Evolutionary conservation across 2,888 invertebrate genomes (phyloP), one percentile per base, ranked within the genome.

Genomic region (Morinoia aosen): DNA sequence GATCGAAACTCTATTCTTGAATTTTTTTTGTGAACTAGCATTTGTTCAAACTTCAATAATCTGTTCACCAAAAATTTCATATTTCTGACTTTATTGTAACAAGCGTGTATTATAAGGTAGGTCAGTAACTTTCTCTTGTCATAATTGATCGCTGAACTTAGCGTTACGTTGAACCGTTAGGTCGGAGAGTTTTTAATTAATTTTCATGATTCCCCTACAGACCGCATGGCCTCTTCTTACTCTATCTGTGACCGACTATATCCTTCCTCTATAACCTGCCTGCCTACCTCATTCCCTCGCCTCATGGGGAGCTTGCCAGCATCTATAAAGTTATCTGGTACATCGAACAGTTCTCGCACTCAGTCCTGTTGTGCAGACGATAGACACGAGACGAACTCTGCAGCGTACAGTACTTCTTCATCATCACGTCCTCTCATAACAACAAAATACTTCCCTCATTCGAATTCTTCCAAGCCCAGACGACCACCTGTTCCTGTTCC

Each of bases 181-280:
- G 76, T 76, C 76, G 25, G 7, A 76, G 25, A 10, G 33, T 57
- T 56, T 95, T 16, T 40, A 76, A 76, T 88, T 88, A 58, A 58
- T n/a, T 88, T 58, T 90, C 76, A 16, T 40, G 11, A 40, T 58
- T 88, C 56, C 57, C 33, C 90, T 48, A 58, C 88, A 58, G 57
- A 88, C 64, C 57, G 57, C 88, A 64, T 88, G 88, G 57, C 88
- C 58, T 95, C 76, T 56, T 95, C 58, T 76, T 95, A 88, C 88
- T 39, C 95, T 58, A 95, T 91, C 93, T 57, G 90, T 90, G 40
- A 39, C 90, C 90, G 48, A 25, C 39, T 48, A 91, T 95, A 95
- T 11, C 56, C 40, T n/a, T 25, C 39, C 90, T 48, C 61, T 5
- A 48, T 88, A 0, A 16, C 94, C 48, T n/a, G 61, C 39, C 56